Evolutionary conservation across 2,888 invertebrate species (phyloP).

Genomic region (Pecten maximus): DNA sequence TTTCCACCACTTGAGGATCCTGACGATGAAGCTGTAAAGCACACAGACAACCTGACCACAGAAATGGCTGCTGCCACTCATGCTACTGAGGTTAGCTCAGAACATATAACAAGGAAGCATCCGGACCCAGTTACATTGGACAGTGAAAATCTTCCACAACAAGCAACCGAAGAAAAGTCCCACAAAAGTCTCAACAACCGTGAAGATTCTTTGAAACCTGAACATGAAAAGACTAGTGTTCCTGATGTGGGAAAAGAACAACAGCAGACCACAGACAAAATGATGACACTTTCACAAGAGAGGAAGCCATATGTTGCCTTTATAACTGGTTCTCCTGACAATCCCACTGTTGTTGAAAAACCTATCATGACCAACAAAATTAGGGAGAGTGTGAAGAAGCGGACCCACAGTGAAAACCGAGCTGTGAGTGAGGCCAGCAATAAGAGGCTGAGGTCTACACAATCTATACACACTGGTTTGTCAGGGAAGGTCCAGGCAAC

Average conservation of each 20-base stretch:
- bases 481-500: not conserved
- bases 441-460: not conserved
- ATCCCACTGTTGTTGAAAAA: not conserved
- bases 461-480: not conserved
- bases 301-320: constrained; percentile 16
- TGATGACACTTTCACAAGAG: not conserved
- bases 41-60: constrained; percentile 33
- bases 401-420: not conserved
- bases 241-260: not conserved
- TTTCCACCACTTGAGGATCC: constrained; percentile 46
- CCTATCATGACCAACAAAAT: not conserved
- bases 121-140: not conserved
- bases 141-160: not conserved
- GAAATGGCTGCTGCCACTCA: not conserved
- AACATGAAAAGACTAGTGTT: not conserved
- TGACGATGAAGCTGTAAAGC: not conserved
- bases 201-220: not conserved
- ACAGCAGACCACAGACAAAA: not conserved
- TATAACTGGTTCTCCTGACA: not conserved
- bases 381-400: not conserved
- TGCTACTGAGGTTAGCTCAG: not conserved
- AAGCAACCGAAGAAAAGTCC: not conserved
- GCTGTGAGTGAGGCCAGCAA: not conserved
- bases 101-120: not conserved
- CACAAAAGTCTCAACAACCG: not conserved